phyloP scores from a whole-genome alignment of 2,113 vertebrate genomes.

The Elephantulus edwardii region DNA sequence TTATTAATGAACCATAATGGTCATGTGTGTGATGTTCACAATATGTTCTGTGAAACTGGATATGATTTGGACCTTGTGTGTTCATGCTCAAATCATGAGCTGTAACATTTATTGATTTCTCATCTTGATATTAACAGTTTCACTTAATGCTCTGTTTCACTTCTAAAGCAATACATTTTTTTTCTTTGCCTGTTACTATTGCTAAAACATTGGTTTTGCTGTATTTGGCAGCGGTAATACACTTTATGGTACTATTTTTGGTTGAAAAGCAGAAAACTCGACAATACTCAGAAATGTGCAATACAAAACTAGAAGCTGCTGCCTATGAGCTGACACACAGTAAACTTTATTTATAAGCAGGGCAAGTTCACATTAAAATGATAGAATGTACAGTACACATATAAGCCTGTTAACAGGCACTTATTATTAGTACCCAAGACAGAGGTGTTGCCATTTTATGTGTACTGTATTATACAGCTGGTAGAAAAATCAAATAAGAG shows the following conservation, averaged over 20 bases:
- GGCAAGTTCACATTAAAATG: background rate
- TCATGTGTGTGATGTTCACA: background rate
- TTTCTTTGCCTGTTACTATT: background rate
- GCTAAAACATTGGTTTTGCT: background rate
- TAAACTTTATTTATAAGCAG: background rate
- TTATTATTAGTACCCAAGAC: background rate
- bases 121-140: background rate
- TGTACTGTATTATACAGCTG: background rate
- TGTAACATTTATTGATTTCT: background rate
- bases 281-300: background rate
- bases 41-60: background rate
- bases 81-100: background rate
- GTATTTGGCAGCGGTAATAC: background rate
- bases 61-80: too few relatives aligned
- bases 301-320: background rate
- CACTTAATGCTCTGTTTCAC: background rate
- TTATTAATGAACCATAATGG: too few relatives aligned
- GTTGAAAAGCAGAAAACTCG: background rate
- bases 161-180: background rate
- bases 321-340: background rate
- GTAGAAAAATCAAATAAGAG: background rate
- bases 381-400: background rate
- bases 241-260: background rate
- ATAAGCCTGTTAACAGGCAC: background rate
- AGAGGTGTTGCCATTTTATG: background rate